These are phyloP conservation scores for Eciton burchellii DNA, from an alignment of 1,140 invertebrate species.

Conservation along the genomic window DNA sequence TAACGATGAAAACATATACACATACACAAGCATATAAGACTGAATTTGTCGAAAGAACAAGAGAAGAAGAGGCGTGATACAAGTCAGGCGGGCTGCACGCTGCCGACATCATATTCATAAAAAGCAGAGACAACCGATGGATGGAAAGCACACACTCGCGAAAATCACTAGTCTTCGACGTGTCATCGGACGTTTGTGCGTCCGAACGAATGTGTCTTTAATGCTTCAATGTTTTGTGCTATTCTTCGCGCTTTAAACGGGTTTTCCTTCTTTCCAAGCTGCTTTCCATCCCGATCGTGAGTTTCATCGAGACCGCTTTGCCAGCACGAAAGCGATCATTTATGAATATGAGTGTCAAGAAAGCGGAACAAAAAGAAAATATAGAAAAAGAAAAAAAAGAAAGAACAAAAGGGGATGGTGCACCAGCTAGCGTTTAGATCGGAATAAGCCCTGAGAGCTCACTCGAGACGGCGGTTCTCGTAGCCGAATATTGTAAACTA, in stretches of 20 bases:
- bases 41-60: slow-evolving; percentile 77
- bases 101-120: slow-evolving; percentile 71
- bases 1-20: slow-evolving; percentile 73
- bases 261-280: slow-evolving; percentile 3
- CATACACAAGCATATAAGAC: slow-evolving; percentile 82
- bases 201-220: not conserved
- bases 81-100: slow-evolving; percentile 66
- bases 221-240: slow-evolving; percentile 4
- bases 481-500: slow-evolving; percentile 71
- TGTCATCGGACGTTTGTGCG: not conserved
- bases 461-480: slow-evolving; percentile 75
- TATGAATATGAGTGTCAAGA: slow-evolving; percentile 70
- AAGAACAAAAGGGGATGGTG: slow-evolving; percentile 72
- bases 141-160: slow-evolving; percentile 60
- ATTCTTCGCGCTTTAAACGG: slow-evolving; percentile 11
- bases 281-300: slow-evolving; percentile 61
- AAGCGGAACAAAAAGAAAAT: slow-evolving; percentile 22
- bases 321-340: slow-evolving; percentile 48
- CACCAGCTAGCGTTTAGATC: slow-evolving; percentile 78
- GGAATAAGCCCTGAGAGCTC: slow-evolving; percentile 74
- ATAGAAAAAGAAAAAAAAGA: no score
- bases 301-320: slow-evolving; percentile 53
- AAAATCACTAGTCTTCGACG: not conserved
- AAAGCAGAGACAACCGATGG: slow-evolving; percentile 41
- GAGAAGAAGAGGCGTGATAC: slow-evolving; percentile 59